Evolutionary conservation across 2,888 invertebrate genomes (phyloP), one percentile per base, ranked within the genome.

Genomic region (Rosalia funebris): DNA sequence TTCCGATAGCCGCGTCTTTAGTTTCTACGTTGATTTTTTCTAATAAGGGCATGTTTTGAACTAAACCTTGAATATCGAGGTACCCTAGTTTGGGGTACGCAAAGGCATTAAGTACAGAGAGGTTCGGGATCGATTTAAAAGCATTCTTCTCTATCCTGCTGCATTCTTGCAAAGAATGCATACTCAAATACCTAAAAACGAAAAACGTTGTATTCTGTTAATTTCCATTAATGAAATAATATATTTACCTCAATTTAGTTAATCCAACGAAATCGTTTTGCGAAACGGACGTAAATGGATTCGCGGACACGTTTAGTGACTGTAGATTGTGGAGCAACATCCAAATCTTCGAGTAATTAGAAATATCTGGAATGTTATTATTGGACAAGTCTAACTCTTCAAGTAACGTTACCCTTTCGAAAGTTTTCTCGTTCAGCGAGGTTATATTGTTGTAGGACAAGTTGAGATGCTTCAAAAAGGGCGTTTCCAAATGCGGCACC

Each of bases 21-120:
- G 95, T 88, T 83, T 96, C 96, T 52, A 95, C 88, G 64, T 94
- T 92, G 9, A 95, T 82, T 66, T 83, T 84, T 79, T 94, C 91
- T 37, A 95, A 80, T 0, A 90, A 89, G 1, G 89, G 86, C 72
- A 95, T 82, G 66, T 89, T 84, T 68, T 90, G 89, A n/a, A 95
- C 81, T 20, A 95, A 87, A 0, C 94, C 94, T 73, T 91, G 90
- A n/a, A 93, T 87, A 79, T 95, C 95, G 63, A 93, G 84, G 74
- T 93, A 93, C 0, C 94, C 93, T 16, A 95, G 77, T 70, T 90
- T 86, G 0, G 94, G 93, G 75, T 90, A 91, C 46, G 90, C 88
- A 74, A 88, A 90, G 0, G 93, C 89, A 64, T 89, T 84, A 5
- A 96, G 77, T 53, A 85, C 84, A 0, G 88, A 85, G 52, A 96